A percentile compares a stretch with the other conserved stretches of the same genome.
phyloP scores from a whole-genome alignment of 2,113 vertebrate species.

The Oxyruncus cristatus region DNA sequence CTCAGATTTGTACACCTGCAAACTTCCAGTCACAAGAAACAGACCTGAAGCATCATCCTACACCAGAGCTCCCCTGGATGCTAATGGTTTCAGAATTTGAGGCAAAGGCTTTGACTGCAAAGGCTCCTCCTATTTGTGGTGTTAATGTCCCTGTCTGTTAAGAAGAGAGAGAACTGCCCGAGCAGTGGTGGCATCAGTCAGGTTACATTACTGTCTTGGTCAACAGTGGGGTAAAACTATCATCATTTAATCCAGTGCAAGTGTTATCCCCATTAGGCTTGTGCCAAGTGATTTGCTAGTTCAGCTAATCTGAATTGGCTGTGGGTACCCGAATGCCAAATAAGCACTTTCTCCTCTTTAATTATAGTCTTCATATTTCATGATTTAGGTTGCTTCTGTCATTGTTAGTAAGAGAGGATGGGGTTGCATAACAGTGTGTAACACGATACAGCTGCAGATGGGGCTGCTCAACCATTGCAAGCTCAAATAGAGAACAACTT shows the following conservation, averaged over 20 bases:
- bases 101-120: neutral
- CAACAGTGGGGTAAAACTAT: neutral
- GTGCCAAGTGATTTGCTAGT: slow-evolving; percentile 35
- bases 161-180: neutral
- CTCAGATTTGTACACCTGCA: neutral
- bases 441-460: neutral
- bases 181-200: neutral
- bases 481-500: slow-evolving; percentile 39
- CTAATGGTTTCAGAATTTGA: neutral
- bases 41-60: neutral
- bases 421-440: slow-evolving; percentile 1
- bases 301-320: slow-evolving; percentile 50
- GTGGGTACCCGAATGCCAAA: slow-evolving; percentile 17
- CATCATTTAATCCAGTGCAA: neutral
- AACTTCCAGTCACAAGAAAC: neutral
- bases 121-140: neutral
- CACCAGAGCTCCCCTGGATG: neutral
- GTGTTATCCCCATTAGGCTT: slow-evolving; percentile 20
- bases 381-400: slow-evolving; percentile 25
- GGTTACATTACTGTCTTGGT: slow-evolving; percentile 3
- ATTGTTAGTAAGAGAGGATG: slow-evolving; percentile 28
- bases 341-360: slow-evolving; percentile 28
- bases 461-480: neutral
- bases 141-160: neutral
- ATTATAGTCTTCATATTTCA: slow-evolving; percentile 27